These are phyloP conservation scores for Martes martes DNA, from an alignment of 2,113 vertebrate genomes.

Conservation along the genomic window DNA sequence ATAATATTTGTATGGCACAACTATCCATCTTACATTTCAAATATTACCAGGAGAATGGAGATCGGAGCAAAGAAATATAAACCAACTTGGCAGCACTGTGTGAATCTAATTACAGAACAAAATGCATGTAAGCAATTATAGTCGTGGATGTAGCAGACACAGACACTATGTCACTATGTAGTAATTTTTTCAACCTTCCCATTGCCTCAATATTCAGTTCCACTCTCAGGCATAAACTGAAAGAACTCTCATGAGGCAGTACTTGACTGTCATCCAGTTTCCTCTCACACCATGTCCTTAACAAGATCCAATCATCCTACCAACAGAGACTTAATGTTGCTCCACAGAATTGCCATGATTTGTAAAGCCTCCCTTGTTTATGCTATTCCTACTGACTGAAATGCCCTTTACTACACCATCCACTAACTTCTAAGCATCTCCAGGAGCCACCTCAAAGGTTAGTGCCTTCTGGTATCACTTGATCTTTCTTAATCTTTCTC, in stretches of 20 bases:
- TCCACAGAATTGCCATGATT: background rate
- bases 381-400: background rate
- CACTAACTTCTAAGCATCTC: background rate
- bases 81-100: background rate
- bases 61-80: background rate
- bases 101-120: background rate
- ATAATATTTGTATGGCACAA: background rate
- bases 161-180: background rate
- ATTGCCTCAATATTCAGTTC: background rate
- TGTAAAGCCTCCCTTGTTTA: background rate
- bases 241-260: background rate
- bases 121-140: background rate
- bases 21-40: background rate
- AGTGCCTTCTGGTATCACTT: background rate
- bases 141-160: rapidly evolving
- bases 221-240: background rate
- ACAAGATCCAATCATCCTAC: background rate
- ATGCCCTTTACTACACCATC: background rate
- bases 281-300: background rate
- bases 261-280: background rate
- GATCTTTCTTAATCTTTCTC: background rate
- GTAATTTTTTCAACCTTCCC: background rate
- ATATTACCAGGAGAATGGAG: background rate
- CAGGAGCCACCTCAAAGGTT: background rate
- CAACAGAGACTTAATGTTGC: background rate